Evolutionary conservation across 2,113 vertebrate genomes (phyloP).

Genomic region (Parus major): DNA sequence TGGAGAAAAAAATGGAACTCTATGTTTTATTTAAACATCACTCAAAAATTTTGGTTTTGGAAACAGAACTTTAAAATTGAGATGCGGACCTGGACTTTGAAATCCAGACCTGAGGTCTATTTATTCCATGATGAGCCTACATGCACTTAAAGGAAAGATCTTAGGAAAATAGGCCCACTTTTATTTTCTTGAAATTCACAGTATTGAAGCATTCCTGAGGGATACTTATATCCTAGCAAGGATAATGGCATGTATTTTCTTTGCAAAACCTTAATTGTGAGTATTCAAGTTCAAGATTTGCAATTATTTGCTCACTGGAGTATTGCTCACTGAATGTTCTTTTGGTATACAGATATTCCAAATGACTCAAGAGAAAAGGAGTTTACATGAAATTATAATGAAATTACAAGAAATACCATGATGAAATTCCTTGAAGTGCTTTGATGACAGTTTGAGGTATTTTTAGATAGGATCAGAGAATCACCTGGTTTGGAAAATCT

Average conservation of each 20-base stretch:
- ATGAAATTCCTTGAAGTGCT: slow-evolving; percentile 37
- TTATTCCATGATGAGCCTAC: not conserved
- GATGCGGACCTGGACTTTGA: not conserved
- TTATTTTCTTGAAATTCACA: not conserved
- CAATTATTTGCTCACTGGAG: not conserved
- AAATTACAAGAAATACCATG: not conserved
- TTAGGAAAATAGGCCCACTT: not conserved
- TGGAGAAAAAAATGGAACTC: not conserved
- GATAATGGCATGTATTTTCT: not conserved
- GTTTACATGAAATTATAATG: not conserved
- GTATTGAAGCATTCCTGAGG: not conserved
- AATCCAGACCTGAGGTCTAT: not conserved
- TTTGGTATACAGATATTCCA: not conserved
- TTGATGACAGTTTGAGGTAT: not conserved
- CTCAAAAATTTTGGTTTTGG: not conserved
- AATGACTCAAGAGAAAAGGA: not conserved
- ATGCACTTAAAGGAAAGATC: not conserved
- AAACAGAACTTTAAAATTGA: not conserved
- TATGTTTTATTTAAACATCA: not conserved
- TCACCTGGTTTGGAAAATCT: not conserved
- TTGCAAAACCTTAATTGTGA: not conserved
- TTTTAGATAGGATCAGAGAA: slow-evolving; percentile 21
- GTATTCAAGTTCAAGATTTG: not conserved
- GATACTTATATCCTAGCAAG: not conserved
- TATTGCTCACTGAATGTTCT: not conserved